Base-by-base conservation (phyloP, 2,797 vertebrate genomes). In the Coluber constrictor region DNA sequence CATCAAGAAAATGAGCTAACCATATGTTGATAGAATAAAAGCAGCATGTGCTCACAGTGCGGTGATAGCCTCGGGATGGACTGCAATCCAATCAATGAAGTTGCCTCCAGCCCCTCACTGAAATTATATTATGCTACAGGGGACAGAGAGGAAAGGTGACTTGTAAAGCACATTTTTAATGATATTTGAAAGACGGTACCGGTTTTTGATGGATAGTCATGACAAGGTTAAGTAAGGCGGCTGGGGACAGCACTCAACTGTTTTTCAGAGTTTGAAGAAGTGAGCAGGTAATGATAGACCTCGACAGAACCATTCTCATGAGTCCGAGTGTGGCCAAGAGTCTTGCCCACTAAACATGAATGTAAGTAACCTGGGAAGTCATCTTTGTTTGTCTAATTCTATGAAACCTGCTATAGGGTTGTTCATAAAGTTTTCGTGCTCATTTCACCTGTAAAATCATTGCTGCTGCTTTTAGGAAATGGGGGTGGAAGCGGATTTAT, bases 11-110 rank as follows among this genome's bases (percentile, higher is more conserved):
- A 94, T 92, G 0, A 94, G 79, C 27, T 91, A 94, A 94, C 63
- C 87, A 86, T 87, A 94, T 90, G 32, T 93, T 94, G 95, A 92
- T 90, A 95, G 95, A 94, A 94, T n/a, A 3, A 93, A 92, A 93
- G 90, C 87, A 89, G 87, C 87, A 57, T 57, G 32, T 20, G 63
- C 47, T 27, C 83, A 47, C 60, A 92, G 56, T 47, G 5, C 1
- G 18, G 29, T 43, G n/a, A 47, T 70, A 25, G 88, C 70, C 86
- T 79, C 54, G 12, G 83, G 83, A 55, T 74, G 43, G 83, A 54
- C 61, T 57, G 90, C 27, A 86, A 89, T 63, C n/a, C 90, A 88
- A 16, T 29, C 54, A 57, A 47, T 83, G 25, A 89, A 74, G 56
- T 55, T 79, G 43, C 88, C 47, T 47, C 43, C 47, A 91, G 6